These are phyloP conservation scores for Platycercus adscitus DNA, from an alignment of 2,113 vertebrate species.

Conservation along the genomic window DNA sequence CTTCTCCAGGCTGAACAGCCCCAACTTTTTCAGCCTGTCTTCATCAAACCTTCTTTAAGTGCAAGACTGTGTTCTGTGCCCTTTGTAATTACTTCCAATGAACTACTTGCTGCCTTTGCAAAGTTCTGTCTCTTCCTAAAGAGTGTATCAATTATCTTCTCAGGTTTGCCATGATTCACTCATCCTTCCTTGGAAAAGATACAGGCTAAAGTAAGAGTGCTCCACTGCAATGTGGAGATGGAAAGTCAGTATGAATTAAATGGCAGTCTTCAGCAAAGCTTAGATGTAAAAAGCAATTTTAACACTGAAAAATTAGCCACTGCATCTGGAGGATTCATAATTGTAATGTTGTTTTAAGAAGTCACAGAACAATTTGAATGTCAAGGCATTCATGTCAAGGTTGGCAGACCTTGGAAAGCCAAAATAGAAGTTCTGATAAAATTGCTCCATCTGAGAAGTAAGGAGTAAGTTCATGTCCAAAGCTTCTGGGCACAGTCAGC, in stretches of 20 bases:
- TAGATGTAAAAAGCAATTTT: not conserved
- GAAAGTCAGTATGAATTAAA: not conserved
- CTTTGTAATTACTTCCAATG: not conserved
- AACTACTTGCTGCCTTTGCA: not conserved
- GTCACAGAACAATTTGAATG: not conserved
- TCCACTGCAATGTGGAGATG: not conserved
- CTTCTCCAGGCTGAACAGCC: not conserved
- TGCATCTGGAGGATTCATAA: not conserved
- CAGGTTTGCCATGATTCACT: not conserved
- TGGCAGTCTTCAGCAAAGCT: not conserved
- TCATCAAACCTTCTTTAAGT: not conserved
- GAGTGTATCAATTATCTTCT: not conserved
- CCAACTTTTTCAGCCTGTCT: not conserved
- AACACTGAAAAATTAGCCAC: not conserved
- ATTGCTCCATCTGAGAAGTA: not conserved
- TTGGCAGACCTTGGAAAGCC: not conserved
- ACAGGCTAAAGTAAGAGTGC: not conserved
- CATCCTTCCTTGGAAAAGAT: not conserved
- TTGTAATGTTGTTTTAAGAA: not conserved
- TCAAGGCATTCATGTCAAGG: not conserved
- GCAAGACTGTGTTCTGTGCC: not conserved
- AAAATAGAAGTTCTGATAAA: not conserved
- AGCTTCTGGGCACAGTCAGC: not conserved
- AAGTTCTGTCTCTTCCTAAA: not conserved
- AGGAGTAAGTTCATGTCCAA: not conserved